Base-by-base conservation (phyloP, 30 jellyfish, hydroid and myxozoan species). In the Turritopsis dohrnii region DNA sequence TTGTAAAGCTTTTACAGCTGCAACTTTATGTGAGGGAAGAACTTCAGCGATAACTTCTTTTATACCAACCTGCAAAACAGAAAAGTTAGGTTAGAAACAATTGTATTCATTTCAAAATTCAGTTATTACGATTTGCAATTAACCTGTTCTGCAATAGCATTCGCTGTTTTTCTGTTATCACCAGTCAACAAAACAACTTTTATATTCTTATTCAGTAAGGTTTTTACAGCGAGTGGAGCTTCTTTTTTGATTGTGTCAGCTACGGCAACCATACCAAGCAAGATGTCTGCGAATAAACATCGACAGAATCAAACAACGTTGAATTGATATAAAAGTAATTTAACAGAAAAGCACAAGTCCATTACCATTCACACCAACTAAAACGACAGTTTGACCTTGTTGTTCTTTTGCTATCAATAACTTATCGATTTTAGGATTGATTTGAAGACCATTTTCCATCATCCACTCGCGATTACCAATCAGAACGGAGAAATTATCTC, bases 391-490 rank as follows among this genome's bases (percentile, higher is more conserved):
- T 28, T 88, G 91, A 28, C 98, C 98, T 66, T 77, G 53, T 72
- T 93, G 94, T 71, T 93, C 98, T 28, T 88, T 95, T 54, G 79
- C 85, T n/a, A 93, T 88, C 94, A 93, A 76, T 29, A 85, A 84
- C 25, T 54, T 83, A 30, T 93, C 98, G 29, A 84, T 88, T 18
- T 84, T 89, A 21, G 89, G 28, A 8, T 75, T 85, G 18, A 93
- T 52, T 0, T 79, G 71, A 79, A 95, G 19, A 52, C 94, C 90
- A 69, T 88, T 87, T 73, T 89, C 94, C 74, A 72, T 24, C 94
- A 95, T 89, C 96, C 96, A 89, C 1, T 95, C 96, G 21, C 97
- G 83, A 87, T 95, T 95, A 41, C 99, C 99, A 75, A 95, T 95
- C 30, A 86, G 80, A 54, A 90, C 95, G 76, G 79, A 82, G 84